Evolutionary conservation across 2,888 invertebrate species (phyloP), one percentile per base, ranked within the genome.

Genomic region (Strigamia crassipes): DNA sequence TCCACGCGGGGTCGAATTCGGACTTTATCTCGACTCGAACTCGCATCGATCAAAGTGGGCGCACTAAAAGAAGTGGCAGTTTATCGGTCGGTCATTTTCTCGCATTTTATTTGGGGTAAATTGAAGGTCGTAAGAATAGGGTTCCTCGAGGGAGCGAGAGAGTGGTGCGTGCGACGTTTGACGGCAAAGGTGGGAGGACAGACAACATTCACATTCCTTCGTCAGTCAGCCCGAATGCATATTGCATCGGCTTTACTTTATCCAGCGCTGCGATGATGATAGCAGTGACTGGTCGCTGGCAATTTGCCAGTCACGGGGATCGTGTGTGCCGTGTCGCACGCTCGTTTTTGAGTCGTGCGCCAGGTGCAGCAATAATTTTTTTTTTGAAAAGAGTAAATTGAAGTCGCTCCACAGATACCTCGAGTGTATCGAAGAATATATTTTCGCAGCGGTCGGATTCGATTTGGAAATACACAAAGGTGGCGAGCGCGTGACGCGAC

Each of bases 221-320:
- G 73, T 73, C 73, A 73, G 73, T n/a, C n/a, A n/a, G n/a, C n/a
- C 3, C 31, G 18, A 31, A 73, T 73, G 73, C 73, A 73, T 73
- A 73, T 73, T 73, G 73, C 73, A 73, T 73, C 31, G 27, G 73
- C 73, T 73, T 27, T 5, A 73, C 73, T 73, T 27, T 5, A 73
- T 73, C 31, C 73, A 73, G 27, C 31, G 1, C 23, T n/a, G 73
- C 73, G 31, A 73, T n/a, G 73, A 73, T 73, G 73, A 73, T 73
- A 73, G 73, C 15, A 31, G 31, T 31, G 73, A 73, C 73, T 73
- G 73, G 73, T 27, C 31, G 27, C 73, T 73, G 73, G 73, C 73
- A 73, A 31, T 13, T 31, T 31, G 73, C 73, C 73, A 73, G 73
- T 73, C 73, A 73, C 73, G 73, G 31, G 27, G 73, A 73, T 56